Base-by-base conservation (phyloP, 2,888 invertebrate genomes). In the Thumatha senex region DNA sequence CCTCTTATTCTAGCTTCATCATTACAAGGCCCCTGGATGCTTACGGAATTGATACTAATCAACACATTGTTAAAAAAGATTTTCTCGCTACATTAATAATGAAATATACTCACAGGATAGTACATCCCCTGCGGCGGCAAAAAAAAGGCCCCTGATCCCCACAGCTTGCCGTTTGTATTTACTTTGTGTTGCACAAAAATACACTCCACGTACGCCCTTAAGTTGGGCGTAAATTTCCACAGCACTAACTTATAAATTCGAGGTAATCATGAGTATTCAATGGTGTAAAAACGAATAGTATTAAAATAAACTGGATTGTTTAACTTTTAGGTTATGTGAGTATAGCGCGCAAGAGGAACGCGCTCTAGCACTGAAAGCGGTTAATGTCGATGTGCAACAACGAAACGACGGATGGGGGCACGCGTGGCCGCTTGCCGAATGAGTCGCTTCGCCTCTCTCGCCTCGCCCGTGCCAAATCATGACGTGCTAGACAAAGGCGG, bases 81-180 rank as follows among this genome's bases (percentile, higher is more conserved):
- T 46, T 42, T 48, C 12, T 38, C 12, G 18, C 14, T 51, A 49
- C 40, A 56, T 44, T 58, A 60, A 67, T 57, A 59, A 47, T 55
- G 59, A 59, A 52, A 60, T 62, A 82, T 89, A 96, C 96, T 96
- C 94, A 97, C 97, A 95, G 97, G 97, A 95, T 97, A 97, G 93
- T 97, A 97, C 95, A 97, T 96, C 95, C 97, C 97, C 96, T 97
- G 97, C 93, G 96, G 96, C 95, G 97, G 96, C 95, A 97, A 95
- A 93, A 97, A 97, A 94, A 96, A 97, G 92, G 97, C 96, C 94
- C 97, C 97, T 93, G 97, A 96, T 93, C 97, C 97, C 97, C 97
- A 97, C 97, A 97, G 97, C 95, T 97, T 97, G 97, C 95, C 95
- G 95, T 96, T 95, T 95, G 93, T 93, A 92, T 93, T 87, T 90